Conservation (phyloP, 2,888 invertebrate genomes). For the Lasioglossum lativentre region DNA sequence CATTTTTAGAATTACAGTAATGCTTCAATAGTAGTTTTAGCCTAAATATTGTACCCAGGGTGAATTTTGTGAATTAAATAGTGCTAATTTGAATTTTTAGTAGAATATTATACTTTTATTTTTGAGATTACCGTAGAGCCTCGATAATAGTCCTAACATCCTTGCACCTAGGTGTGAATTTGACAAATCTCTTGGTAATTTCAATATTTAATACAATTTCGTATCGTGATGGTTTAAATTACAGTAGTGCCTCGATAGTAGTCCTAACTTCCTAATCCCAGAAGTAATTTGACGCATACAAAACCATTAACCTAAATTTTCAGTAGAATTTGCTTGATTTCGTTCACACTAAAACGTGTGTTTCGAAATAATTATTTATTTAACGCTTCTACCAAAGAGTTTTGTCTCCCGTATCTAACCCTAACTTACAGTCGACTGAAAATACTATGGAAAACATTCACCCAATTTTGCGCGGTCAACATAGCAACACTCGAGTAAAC, state of each 20-base stretch:
- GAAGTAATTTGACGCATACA: neutral
- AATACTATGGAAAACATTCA: neutral
- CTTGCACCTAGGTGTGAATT: too few relatives aligned
- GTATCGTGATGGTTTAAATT: neutral
- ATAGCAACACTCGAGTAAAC: neutral
- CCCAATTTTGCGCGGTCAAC: neutral
- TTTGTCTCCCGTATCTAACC: neutral
- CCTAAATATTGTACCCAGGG: too few relatives aligned
- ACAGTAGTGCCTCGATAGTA: neutral
- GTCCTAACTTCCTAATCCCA: neutral
- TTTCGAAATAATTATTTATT: neutral
- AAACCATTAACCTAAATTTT: neutral
- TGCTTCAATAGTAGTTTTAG: too few relatives aligned
- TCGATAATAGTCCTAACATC: too few relatives aligned
- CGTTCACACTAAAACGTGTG: neutral
- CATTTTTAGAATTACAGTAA: too few relatives aligned
- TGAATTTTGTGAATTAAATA: too few relatives aligned
- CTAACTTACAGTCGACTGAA: neutral
- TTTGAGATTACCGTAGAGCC: too few relatives aligned
- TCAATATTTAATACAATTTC: too few relatives aligned
- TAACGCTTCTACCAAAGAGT: neutral
- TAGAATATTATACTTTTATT: too few relatives aligned
- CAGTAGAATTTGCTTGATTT: neutral
- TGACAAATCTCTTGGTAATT: too few relatives aligned
- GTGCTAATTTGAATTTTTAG: too few relatives aligned